Evolutionary conservation across 2,888 invertebrate species (phyloP).

Genomic region (Catocala fraxini): DNA sequence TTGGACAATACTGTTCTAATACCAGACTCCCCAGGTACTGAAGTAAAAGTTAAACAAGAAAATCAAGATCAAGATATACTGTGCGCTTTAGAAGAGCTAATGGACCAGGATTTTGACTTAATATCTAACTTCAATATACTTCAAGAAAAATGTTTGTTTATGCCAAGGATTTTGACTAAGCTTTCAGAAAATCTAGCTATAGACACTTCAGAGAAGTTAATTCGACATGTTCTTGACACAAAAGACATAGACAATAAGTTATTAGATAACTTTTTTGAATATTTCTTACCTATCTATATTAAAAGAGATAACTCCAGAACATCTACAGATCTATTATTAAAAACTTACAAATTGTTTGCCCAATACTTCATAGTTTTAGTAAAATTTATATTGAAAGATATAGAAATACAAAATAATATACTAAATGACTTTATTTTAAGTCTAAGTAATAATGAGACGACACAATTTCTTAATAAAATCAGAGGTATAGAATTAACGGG

Average conservation of each 20-base stretch:
- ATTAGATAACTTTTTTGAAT: conserved; percentile 48
- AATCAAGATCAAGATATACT: conserved; percentile 18
- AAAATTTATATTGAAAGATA: conserved; percentile 57
- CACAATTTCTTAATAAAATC: conserved; percentile 54
- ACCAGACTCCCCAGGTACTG: conserved; percentile 22
- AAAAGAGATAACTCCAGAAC: conserved; percentile 58
- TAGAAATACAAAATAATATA: conserved; percentile 55
- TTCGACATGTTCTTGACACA: conserved; percentile 53
- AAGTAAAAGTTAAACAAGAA: conserved; percentile 8
- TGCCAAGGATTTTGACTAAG: conserved; percentile 45
- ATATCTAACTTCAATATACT: conserved; percentile 49
- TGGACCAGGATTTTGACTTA: conserved; percentile 58
- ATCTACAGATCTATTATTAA: conserved; percentile 63
- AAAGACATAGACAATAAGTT: conserved; percentile 44
- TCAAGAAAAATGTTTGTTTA: conserved; percentile 54
- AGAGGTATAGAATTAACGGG: conserved; percentile 50
- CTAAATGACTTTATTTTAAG: conserved; percentile 63
- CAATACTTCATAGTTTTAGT: conserved; percentile 56
- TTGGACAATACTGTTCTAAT: conserved; percentile 13
- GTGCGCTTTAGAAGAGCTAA: conserved; percentile 47
- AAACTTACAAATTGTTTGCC: conserved; percentile 52
- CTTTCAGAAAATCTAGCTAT: conserved; percentile 58
- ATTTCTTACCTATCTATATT: conserved; percentile 60
- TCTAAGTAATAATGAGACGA: conserved; percentile 46
- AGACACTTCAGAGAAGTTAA: conserved; percentile 58